Conservation (phyloP, 2,113 vertebrate genomes). For the Calonectris borealis region DNA sequence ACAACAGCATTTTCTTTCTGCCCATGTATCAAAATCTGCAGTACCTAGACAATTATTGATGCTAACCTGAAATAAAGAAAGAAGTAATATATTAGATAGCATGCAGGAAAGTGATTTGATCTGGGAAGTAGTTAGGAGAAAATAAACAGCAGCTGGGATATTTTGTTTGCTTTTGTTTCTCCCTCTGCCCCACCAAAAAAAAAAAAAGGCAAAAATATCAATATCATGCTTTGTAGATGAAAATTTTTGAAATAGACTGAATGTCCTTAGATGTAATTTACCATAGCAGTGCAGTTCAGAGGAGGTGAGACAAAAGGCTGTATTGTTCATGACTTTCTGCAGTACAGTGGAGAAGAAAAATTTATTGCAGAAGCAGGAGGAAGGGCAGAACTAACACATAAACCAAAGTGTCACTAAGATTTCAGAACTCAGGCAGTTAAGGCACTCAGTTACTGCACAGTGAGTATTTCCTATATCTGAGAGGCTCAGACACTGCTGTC, state of each 20-base stretch:
- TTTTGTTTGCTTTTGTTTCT: background rate
- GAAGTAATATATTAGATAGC: background rate
- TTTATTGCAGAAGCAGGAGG: background rate
- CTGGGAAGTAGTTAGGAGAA: conserved; percentile 6
- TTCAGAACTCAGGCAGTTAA: background rate
- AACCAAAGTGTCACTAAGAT: background rate
- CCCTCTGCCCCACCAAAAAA: background rate
- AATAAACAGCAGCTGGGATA: background rate
- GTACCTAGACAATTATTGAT: background rate
- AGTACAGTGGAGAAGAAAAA: background rate
- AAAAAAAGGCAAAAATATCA: background rate
- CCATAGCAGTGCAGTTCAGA: background rate
- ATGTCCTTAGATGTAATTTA: background rate
- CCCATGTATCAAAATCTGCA: background rate
- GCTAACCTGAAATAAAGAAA: background rate
- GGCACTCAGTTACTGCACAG: background rate
- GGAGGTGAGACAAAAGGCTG: background rate
- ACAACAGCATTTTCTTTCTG: background rate
- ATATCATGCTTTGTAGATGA: background rate
- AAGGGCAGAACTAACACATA: background rate
- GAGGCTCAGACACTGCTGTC: background rate
- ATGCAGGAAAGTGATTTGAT: background rate
- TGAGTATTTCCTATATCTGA: background rate
- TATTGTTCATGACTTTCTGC: background rate
- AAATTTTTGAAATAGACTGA: background rate